Evolutionary conservation across 2,888 invertebrate species (phyloP), one percentile per base, ranked within the genome.

Genomic region (Lasioglossum calceatum): DNA sequence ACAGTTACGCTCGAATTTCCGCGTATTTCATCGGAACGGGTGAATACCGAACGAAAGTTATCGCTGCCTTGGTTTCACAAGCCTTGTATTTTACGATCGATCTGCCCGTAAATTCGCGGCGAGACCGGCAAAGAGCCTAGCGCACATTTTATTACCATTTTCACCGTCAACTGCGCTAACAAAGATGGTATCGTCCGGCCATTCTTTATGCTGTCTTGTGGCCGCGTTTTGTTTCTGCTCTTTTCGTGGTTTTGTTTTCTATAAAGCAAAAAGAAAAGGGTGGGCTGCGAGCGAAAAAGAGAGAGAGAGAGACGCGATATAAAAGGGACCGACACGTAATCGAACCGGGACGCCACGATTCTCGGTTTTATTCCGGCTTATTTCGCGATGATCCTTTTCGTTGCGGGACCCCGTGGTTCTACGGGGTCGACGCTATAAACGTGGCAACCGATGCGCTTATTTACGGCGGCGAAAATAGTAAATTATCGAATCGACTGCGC

Each of bases 401-500:
- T 50, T 39, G 32, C 36, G 74, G 36, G 58, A 32, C 27, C 71
- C n/a, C 81, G 32, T 71, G 82, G 64, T 12, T 64, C 54, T 32
- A 42, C 36, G 27, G 10, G 67, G 32, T 82, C 54, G 77, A 47
- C 54, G 47, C 75, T 71, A 87, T 91, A 91, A 91, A 91, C 78
- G 67, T 23, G 81, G 42, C 23, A 70, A 27, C 84, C 44, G 82
- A 88, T 88, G 82, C 88, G 87, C 61, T 82, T 86, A 89, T 91
- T 91, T 89, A 91, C 83, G 84, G 71, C 83, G 82, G 67, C 67
- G 72, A 89, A 79, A 90, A 90, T 87, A 85, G 86, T 91, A 91
- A 91, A 90, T 90, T 89, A 91, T 88, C 89, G 87, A 91, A 91
- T 90, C 87, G 86, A 86, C 79, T 80, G 85, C 64, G 19, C 80